Conservation (phyloP, 2,888 invertebrate genomes). For the Acronicta leporina region DNA sequence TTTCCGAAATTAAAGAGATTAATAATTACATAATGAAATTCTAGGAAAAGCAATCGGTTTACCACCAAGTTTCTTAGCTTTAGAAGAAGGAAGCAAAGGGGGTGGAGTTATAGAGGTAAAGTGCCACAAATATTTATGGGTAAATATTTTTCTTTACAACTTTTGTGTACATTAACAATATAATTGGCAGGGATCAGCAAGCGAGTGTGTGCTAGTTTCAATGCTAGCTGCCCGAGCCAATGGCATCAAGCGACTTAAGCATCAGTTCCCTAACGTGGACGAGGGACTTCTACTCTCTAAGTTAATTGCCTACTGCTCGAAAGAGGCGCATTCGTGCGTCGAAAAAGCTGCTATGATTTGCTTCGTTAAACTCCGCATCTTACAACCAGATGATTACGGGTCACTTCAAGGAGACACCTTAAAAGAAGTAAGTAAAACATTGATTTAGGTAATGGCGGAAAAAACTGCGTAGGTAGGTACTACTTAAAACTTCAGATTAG, state of each 20-base stretch:
- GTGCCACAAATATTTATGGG: too few species aligned
- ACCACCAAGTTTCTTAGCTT: constrained; percentile 95
- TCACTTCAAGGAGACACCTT: constrained; percentile 94
- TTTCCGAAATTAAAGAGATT: too few species aligned
- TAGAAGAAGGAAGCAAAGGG: constrained; percentile 95
- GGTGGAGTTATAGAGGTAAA: constrained; percentile 98
- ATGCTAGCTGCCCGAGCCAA: constrained; percentile 97
- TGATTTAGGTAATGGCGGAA: too few species aligned
- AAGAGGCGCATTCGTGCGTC: constrained; percentile 97
- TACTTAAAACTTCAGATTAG: too few species aligned
- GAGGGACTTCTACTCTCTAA: constrained; percentile 97
- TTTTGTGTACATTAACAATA: background rate
- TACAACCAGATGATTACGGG: constrained; percentile 96
- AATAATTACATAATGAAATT: constrained; percentile 56
- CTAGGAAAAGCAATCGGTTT: constrained; percentile 96
- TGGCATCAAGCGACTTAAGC: constrained; percentile 95
- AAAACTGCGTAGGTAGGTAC: too few species aligned
- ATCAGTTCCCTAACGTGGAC: constrained; percentile 95
- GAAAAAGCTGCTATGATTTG: constrained; percentile 98
- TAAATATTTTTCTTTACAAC: too few species aligned
- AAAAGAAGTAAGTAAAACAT: constrained; percentile 89
- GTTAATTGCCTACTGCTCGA: constrained; percentile 97
- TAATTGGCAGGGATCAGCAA: constrained; percentile 95
- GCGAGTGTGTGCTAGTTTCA: constrained; percentile 97
- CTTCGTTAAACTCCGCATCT: constrained; percentile 96